Conservation (phyloP, 2,888 invertebrate genomes). For the Cephus nigrinus region DNA sequence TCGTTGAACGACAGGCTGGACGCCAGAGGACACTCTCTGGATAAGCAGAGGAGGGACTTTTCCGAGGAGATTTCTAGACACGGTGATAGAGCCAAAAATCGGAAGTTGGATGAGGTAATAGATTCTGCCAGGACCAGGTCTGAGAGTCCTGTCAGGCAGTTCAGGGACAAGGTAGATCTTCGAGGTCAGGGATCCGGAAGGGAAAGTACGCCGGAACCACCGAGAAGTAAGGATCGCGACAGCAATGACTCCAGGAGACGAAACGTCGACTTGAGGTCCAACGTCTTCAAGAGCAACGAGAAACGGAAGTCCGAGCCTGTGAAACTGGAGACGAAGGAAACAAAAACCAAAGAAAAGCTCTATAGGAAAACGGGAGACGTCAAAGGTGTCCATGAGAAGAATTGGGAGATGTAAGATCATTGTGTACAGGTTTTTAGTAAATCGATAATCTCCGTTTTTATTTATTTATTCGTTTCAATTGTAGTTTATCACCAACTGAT, state of each 20-base stretch:
- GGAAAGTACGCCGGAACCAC: conserved; percentile 74
- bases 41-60: conserved; percentile 32
- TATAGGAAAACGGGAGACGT: conserved; percentile 23
- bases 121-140: conserved; percentile 35
- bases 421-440: too few species aligned
- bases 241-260: conserved; percentile 37
- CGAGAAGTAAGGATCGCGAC: conserved; percentile 65
- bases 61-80: conserved; percentile 11
- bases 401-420: conserved; percentile 55
- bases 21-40: conserved; percentile 29
- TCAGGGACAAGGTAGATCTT: conserved; percentile 33
- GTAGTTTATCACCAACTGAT: conserved; percentile 43
- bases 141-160: conserved; percentile 34
- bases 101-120: conserved; percentile 26
- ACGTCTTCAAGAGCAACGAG: conserved; percentile 24
- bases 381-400: conserved; percentile 34
- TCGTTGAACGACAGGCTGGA: conserved; percentile 37
- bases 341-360: conserved; percentile 33
- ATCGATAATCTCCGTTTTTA: background rate
- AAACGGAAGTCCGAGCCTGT: conserved; percentile 36
- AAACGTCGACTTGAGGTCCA: conserved; percentile 29
- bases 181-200: conserved; percentile 74
- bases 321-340: conserved; percentile 31
- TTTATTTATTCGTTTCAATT: conserved; percentile 2
- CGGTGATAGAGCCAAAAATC: conserved; percentile 13